phyloP scores from a whole-genome alignment of 2,797 vertebrate genomes.

The Falco columbarius region DNA sequence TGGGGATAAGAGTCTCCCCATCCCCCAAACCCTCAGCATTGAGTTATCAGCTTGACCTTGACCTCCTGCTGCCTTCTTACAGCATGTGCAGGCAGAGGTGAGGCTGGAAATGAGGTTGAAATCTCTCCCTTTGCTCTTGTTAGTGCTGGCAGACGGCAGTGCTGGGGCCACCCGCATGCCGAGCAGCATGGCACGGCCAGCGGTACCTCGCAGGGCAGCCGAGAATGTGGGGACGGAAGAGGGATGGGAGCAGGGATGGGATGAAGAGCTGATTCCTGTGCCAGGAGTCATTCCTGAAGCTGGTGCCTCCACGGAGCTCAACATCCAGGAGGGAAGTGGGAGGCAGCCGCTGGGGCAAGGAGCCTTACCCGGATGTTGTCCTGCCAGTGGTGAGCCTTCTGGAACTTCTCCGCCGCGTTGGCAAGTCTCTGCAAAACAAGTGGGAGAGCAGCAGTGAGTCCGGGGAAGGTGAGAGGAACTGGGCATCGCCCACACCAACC shows the following conservation, averaged over 20 bases:
- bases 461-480: neutral
- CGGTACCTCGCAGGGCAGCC: accelerated
- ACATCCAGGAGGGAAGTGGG: neutral
- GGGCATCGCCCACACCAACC: neutral
- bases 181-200: accelerated
- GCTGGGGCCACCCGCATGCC: neutral
- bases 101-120: constrained; percentile 41
- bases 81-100: neutral
- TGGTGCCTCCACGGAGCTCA: accelerated
- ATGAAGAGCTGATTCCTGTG: neutral
- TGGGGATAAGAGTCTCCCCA: neutral
- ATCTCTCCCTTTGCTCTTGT: constrained; percentile 53
- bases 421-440: constrained; percentile 86
- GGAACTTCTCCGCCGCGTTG: constrained; percentile 91
- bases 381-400: constrained; percentile 93
- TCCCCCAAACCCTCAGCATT: neutral
- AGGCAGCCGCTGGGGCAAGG: accelerated
- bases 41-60: constrained; percentile 16
- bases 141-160: neutral
- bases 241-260: neutral
- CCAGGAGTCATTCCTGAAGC: no score
- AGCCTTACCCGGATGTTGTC: constrained; percentile 93
- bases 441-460: neutral
- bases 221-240: accelerated
- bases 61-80: constrained; percentile 30